Evolutionary conservation across 2,797 vertebrate species (phyloP).

Genomic region (Danio albolineatus): DNA sequence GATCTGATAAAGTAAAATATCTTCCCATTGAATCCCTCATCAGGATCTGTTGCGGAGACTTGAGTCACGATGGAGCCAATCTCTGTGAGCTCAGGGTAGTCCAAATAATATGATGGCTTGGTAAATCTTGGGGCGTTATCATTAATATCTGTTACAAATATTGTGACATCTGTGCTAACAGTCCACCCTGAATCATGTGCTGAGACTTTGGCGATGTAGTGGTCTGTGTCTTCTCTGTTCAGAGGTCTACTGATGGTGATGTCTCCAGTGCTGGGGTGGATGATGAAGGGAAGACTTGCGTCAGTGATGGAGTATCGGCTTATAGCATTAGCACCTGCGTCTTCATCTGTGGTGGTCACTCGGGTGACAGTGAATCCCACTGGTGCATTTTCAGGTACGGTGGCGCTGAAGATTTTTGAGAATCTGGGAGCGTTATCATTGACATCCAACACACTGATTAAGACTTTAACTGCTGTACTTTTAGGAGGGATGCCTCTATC

Average conservation of each 20-base stretch:
- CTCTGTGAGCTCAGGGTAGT: constrained; percentile 92
- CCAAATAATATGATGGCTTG: constrained; percentile 93
- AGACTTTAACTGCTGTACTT: constrained; percentile 84
- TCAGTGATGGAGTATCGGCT: constrained; percentile 92
- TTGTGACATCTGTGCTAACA: constrained; percentile 94
- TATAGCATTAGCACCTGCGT: constrained; percentile 87
- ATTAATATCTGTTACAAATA: constrained; percentile 93
- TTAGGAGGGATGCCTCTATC: constrained; percentile 88
- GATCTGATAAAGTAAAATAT: constrained; percentile 97
- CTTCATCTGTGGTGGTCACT: constrained; percentile 96
- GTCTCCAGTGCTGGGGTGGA: constrained; percentile 91
- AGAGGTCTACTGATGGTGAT: constrained; percentile 91
- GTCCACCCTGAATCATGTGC: constrained; percentile 98
- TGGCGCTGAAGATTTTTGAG: constrained; percentile 96
- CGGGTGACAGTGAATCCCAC: constrained; percentile 90
- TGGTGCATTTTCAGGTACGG: constrained; percentile 92
- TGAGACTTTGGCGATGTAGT: constrained; percentile 91
- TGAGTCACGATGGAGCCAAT: constrained; percentile 87
- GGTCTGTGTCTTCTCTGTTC: constrained; percentile 92
- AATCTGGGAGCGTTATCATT: constrained; percentile 97
- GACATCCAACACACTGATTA: constrained; percentile 91
- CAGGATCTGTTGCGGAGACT: constrained; percentile 90
- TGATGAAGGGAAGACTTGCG: constrained; percentile 88
- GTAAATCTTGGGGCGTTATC: constrained; percentile 94
- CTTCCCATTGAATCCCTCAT: constrained; percentile 91